phyloP scores from a whole-genome alignment of 2,113 vertebrate genomes.

The Tenebrosternarchus preto region DNA sequence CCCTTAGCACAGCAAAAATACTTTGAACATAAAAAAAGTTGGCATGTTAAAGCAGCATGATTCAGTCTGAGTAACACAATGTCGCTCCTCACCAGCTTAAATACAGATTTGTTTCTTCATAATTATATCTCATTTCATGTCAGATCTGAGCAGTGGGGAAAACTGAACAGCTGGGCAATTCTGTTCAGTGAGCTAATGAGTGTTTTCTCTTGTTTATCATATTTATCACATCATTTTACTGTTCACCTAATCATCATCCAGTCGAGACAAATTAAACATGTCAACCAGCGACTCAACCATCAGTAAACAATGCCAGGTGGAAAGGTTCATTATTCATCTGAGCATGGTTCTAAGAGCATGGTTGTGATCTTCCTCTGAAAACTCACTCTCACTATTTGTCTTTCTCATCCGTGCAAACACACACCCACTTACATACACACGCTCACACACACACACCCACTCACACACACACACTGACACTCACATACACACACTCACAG shows the following conservation, averaged over 20 bases:
- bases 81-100: no score
- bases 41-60: no score
- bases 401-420: slow-evolving; percentile 1
- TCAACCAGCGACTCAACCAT: slow-evolving; percentile 28
- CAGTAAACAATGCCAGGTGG: slow-evolving; percentile 37
- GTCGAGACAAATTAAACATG: slow-evolving; percentile 50
- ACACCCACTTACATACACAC: slow-evolving; percentile 20
- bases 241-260: slow-evolving; percentile 45
- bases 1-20: background rate
- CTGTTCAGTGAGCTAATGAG: slow-evolving; percentile 44
- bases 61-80: no score
- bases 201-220: slow-evolving; percentile 37
- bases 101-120: no score
- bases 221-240: slow-evolving; percentile 43
- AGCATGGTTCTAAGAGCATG: background rate
- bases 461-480: background rate
- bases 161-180: slow-evolving; percentile 31
- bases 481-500: background rate
- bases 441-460: no score
- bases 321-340: slow-evolving; percentile 42
- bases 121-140: background rate
- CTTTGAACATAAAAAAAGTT: background rate
- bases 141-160: background rate
- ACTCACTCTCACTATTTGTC: background rate
- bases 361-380: no score